A percentile compares a stretch with the other conserved stretches of the same genome.
phyloP scores from a whole-genome alignment of 2,797 vertebrate genomes.

The Melanotaenia pygmaea region DNA sequence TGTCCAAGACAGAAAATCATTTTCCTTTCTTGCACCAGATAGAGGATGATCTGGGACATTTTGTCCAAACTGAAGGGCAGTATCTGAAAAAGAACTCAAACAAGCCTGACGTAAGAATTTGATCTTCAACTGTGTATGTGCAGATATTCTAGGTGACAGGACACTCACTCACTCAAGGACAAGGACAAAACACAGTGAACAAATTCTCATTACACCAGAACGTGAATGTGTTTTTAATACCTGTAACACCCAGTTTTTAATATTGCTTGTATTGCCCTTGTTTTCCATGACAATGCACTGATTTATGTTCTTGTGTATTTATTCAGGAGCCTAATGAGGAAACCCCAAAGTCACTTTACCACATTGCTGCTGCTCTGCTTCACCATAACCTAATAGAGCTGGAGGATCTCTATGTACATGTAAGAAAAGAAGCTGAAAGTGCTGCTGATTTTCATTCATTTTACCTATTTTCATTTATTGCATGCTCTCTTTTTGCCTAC shows the following conservation, averaged over 20 bases:
- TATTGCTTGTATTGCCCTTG: not conserved
- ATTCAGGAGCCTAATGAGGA: constrained; percentile 95
- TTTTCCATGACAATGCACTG: constrained; percentile 7
- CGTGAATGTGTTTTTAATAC: not conserved
- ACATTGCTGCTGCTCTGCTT: constrained; percentile 95
- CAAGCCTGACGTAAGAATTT: not conserved
- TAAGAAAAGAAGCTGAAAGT: constrained; percentile 76
- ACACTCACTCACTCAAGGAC: too few relatives aligned
- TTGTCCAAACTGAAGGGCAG: too few relatives aligned
- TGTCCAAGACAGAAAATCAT: too few relatives aligned
- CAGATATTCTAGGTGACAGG: not conserved
- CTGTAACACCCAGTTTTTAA: not conserved
- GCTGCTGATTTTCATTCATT: too few relatives aligned
- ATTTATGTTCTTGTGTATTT: constrained; percentile 6
- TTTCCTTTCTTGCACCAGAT: too few relatives aligned
- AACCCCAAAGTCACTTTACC: constrained; percentile 95
- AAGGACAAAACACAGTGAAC: not conserved
- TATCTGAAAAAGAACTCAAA: too few relatives aligned
- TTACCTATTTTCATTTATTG: not conserved
- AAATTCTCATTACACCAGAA: not conserved
- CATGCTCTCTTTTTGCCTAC: not conserved
- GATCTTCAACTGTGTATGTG: not conserved
- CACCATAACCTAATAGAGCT: constrained; percentile 96
- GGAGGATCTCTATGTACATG: constrained; percentile 98
- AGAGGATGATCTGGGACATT: too few relatives aligned